Evolutionary conservation across 2,888 invertebrate genomes (phyloP), one percentile per base, ranked within the genome.

Genomic region (Eilema depressum): DNA sequence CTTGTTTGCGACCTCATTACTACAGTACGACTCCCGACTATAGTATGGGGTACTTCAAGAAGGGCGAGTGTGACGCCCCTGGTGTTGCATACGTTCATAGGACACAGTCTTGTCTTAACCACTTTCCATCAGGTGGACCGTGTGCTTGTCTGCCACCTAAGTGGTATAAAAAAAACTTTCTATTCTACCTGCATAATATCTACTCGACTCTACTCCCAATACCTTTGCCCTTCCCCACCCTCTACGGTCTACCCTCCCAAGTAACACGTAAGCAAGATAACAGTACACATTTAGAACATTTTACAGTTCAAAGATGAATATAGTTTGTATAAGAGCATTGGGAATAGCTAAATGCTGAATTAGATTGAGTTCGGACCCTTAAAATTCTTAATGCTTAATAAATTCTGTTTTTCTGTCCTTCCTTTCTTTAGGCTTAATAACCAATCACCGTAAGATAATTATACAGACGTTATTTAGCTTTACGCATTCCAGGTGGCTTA

Each of bases 211-310:
- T n/a, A n/a, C n/a, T n/a, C n/a, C n/a, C n/a, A n/a, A n/a, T n/a
- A n/a, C n/a, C n/a, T n/a, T n/a, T n/a, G n/a, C n/a, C n/a, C n/a
- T n/a, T n/a, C n/a, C n/a, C n/a, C n/a, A n/a, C n/a, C n/a, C n/a
- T n/a, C n/a, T n/a, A n/a, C 28, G 5, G 28, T 56, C 56, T 4
- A 3, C 3, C 56, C n/a, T 3, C 33, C 33, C 37, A 63, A 28
- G 28, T 63, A 28, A 63, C 33, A 63, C 63, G 25, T 25, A 57
- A 57, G 57, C 57, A 57, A 57, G 57, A 57, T 57, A 57, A 59
- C 59, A 59, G 59, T 59, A 59, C 59, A 59, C 59, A 59, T 59
- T 59, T 59, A 59, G 59, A 59, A 59, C 23, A 57, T 12, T 57
- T 57, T 57, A 57, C 47, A 47, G 47, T 47, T 47, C 23, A 60